Base-by-base conservation (phyloP, 2,797 vertebrate genomes). In the Mastacembelus armatus region DNA sequence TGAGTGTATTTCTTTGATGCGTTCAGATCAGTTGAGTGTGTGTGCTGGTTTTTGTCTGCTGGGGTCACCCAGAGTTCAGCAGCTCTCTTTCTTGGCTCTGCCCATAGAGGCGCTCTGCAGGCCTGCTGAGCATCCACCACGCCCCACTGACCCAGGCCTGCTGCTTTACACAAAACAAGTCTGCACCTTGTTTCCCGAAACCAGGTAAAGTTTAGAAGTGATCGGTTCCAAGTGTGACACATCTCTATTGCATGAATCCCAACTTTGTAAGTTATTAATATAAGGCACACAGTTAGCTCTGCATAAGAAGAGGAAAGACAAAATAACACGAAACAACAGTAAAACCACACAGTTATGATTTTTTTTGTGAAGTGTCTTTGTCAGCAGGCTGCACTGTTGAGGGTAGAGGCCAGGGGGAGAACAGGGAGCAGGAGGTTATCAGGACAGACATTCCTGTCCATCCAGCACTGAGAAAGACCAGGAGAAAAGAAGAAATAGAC, bases 371-470 rank as follows among this genome's bases (percentile, higher is more conserved):
- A 72, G 62, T 29, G 22, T 68, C 50, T 42, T 60, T 84, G 67
- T 81, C 82, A 85, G 69, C 71, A 58, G 42, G 66, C 75, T 48
- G 43, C 30, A 29, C 14, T 49, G 59, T 26, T 14, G 48, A 54
- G 81, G 67, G 64, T 86, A 69, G 44, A 75, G 78, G 89, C 88
- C 91, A 87, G 78, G 88, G 77, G 73, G 73, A 89, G 78, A 79
- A 78, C 86, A 83, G 66, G 70, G 92, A 92, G 89, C 90, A 92
- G 94, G 89, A 95, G 95, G 94, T 96, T 96, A 96, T 96, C 96
- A 88, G 74, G 68, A 59, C 89, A 81, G 89, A 92, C 74, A 96
- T 94, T 94, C 92, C 91, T 91, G 90, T 88, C 86, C 48, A 26
- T 71, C 70, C 86, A 75, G 22, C 56, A 81, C 66, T 93, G 92